Evolutionary conservation across 1,140 invertebrate species (phyloP).

Genomic region (Pseudomyrmex dendroicus): DNA sequence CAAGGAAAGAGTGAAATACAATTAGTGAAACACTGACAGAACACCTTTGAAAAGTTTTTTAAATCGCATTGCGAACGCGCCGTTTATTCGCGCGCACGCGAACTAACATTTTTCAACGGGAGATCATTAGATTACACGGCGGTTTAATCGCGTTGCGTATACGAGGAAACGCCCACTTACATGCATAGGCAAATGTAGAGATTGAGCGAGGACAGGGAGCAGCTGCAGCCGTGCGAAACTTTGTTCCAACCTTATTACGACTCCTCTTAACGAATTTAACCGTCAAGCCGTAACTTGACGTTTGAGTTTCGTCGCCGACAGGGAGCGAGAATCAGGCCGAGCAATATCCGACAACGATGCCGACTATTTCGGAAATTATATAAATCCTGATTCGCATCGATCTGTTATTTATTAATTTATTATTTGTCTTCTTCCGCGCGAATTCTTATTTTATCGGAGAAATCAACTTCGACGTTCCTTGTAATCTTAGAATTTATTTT

Average conservation of each 20-base stretch:
- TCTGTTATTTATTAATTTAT: not conserved
- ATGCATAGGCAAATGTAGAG: constrained; percentile 36
- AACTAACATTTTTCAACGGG: constrained; percentile 13
- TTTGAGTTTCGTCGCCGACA: constrained; percentile 77
- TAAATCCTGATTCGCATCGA: constrained; percentile 52
- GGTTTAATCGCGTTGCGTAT: constrained; percentile 52
- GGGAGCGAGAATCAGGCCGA: constrained; percentile 49
- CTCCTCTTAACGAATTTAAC: constrained; percentile 82
- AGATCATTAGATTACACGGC: constrained; percentile 30
- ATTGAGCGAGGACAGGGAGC: constrained; percentile 43
- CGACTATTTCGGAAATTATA: constrained; percentile 21
- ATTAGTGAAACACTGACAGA: not conserved
- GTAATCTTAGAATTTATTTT: no score
- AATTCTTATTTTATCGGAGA: not conserved
- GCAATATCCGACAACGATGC: constrained; percentile 35
- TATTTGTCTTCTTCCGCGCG: not conserved
- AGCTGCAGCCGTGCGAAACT: constrained; percentile 75
- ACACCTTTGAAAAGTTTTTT: constrained; percentile 13
- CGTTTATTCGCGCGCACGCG: constrained; percentile 25
- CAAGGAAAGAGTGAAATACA: not conserved
- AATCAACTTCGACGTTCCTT: not conserved
- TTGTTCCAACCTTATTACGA: constrained; percentile 81
- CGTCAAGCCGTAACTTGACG: constrained; percentile 79
- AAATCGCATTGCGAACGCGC: constrained; percentile 39
- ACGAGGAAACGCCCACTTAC: constrained; percentile 47